These are phyloP conservation scores for Callorhinus ursinus DNA, from an alignment of 2,113 vertebrate species.

Conservation along the genomic window DNA sequence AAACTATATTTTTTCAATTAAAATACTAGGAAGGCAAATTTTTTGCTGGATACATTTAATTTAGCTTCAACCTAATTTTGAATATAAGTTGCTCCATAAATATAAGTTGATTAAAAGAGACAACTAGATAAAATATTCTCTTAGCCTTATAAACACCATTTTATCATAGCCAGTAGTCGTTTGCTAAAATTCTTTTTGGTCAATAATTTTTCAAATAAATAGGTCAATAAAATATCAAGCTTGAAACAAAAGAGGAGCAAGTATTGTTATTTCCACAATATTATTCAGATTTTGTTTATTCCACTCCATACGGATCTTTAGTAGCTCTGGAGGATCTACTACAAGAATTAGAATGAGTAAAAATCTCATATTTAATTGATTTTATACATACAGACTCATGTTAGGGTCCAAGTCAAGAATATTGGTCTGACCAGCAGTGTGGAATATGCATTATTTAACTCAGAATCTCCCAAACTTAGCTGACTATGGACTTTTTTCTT, in stretches of 20 bases:
- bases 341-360: not conserved
- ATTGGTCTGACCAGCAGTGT: not conserved
- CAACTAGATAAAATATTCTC: conserved; percentile 38
- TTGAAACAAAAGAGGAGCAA: not conserved
- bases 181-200: conserved; percentile 13
- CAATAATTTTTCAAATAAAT: conserved; percentile 48
- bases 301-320: not conserved
- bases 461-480: not conserved
- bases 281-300: not conserved
- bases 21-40: not conserved
- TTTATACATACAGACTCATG: not conserved
- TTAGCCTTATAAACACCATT: not conserved
- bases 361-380: not conserved
- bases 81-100: not conserved
- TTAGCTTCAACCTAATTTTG: conserved; percentile 38
- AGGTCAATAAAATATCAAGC: conserved; percentile 39
- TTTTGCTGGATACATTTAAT: not conserved
- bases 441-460: not conserved
- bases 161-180: not conserved
- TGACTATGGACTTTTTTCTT: not conserved
- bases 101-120: not conserved
- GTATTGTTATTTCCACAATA: not conserved
- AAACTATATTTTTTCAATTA: not conserved
- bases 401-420: not conserved
- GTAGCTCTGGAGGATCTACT: not conserved